Conservation (phyloP, 1,140 invertebrate species). For the Calycopis cecrops region DNA sequence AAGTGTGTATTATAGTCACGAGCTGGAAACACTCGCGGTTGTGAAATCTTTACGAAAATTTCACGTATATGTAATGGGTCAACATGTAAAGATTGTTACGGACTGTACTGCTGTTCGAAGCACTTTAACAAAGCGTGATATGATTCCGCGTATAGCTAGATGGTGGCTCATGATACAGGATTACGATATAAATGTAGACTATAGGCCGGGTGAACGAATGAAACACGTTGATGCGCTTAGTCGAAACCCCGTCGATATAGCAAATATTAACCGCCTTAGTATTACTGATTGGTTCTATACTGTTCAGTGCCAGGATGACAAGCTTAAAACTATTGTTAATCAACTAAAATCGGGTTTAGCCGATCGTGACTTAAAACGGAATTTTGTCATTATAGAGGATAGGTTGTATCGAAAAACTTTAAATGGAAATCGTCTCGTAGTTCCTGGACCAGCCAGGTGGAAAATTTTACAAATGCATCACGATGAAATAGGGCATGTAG, state of each 20-base stretch:
- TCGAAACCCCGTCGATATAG: conserved; percentile 29
- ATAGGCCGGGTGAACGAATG: conserved; percentile 33
- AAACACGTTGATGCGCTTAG: conserved; percentile 43
- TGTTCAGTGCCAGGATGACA: conserved; percentile 27
- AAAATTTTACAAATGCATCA: conserved; percentile 12
- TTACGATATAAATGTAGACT: too few relatives aligned
- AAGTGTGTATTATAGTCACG: conserved; percentile 40
- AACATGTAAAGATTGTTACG: conserved; percentile 66
- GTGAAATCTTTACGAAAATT: conserved; percentile 41
- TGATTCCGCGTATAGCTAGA: too few relatives aligned
- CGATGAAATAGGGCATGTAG: conserved; percentile 23
- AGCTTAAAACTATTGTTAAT: conserved; percentile 16
- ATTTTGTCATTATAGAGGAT: conserved; percentile 3
- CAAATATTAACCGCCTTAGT: conserved; percentile 11
- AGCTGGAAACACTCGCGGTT: conserved; percentile 53
- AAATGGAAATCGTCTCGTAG: conserved; percentile 29
- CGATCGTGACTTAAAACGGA: neutral
- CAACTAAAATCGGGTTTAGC: neutral
- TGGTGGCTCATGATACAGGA: too few relatives aligned
- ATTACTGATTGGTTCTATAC: conserved; percentile 28
- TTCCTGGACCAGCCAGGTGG: conserved; percentile 36
- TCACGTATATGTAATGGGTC: conserved; percentile 46
- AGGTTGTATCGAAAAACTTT: conserved; percentile 28
- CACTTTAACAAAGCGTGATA: conserved; percentile 38
- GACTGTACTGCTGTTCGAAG: conserved; percentile 35